Evolutionary conservation across 1,140 invertebrate genomes (phyloP).

Genomic region (Drosophila busckii): DNA sequence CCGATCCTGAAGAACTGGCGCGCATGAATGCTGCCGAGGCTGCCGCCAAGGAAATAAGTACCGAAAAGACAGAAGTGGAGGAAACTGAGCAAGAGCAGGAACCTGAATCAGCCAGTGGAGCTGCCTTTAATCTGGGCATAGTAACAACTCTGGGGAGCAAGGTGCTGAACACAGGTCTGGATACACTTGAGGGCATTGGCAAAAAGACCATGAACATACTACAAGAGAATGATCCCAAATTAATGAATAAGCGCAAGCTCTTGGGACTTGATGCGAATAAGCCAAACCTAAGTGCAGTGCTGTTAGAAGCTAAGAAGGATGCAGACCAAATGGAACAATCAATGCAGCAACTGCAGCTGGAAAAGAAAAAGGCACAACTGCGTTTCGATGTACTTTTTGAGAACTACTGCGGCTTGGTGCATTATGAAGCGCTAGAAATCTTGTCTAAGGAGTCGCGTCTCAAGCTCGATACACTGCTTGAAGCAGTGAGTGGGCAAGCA

Average conservation of each 20-base stretch:
- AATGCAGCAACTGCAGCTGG: conserved; percentile 81
- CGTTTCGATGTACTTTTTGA: conserved; percentile 92
- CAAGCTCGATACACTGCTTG: conserved; percentile 84
- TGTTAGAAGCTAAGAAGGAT: conserved; percentile 91
- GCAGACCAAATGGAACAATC: conserved; percentile 85
- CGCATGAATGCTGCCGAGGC: conserved; percentile 78
- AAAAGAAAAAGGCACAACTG: conserved; percentile 82
- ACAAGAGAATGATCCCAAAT: conserved; percentile 92
- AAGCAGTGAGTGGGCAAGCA: conserved; percentile 80
- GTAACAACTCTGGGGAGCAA: conserved; percentile 85
- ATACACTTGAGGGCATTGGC: conserved; percentile 93
- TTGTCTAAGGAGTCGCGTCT: conserved; percentile 90
- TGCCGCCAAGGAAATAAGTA: conserved; percentile 9
- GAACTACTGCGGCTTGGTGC: conserved; percentile 92
- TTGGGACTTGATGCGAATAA: conserved; percentile 83
- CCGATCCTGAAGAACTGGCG: conserved; percentile 87
- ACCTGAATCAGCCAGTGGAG: conserved; percentile 14
- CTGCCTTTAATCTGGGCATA: conserved; percentile 78
- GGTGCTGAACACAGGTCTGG: conserved; percentile 90
- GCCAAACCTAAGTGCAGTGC: conserved; percentile 81
- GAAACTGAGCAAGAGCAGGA: conserved; percentile 17
- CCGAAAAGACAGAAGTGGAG: background rate
- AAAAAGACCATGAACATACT: conserved; percentile 96
- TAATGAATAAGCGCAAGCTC: conserved; percentile 89
- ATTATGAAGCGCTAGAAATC: conserved; percentile 94